Evolutionary conservation across 2,888 invertebrate genomes (phyloP).

Genomic region (Priocnemis perturbator): DNA sequence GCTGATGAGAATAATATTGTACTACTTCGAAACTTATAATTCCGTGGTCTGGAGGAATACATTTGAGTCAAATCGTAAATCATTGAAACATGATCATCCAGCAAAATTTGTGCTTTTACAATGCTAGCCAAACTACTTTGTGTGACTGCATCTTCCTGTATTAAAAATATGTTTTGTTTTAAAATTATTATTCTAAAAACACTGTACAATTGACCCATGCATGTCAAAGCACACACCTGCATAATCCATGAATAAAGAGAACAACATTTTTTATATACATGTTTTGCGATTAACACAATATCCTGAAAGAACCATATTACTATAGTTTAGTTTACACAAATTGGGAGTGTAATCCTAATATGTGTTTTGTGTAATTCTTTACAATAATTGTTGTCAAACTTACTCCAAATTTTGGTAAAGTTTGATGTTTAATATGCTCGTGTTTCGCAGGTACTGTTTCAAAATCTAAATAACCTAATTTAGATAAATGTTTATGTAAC

Average conservation of each 20-base stretch:
- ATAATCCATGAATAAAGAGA: slow-evolving; percentile 29
- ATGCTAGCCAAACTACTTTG: slow-evolving; percentile 58
- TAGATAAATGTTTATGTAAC: slow-evolving; percentile 59
- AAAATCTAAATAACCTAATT: slow-evolving; percentile 67
- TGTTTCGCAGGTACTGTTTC: slow-evolving; percentile 52
- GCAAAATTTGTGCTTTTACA: slow-evolving; percentile 59
- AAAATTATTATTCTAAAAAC: neutral
- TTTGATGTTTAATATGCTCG: neutral
- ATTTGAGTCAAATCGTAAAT: slow-evolving; percentile 54
- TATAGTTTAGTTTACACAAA: too few species aligned
- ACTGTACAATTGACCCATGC: slow-evolving; percentile 4
- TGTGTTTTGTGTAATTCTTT: neutral
- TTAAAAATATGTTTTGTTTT: slow-evolving; percentile 13
- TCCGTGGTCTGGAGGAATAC: slow-evolving; percentile 28
- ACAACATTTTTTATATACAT: slow-evolving; percentile 24
- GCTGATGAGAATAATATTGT: neutral
- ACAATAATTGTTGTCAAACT: neutral
- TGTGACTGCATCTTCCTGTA: slow-evolving; percentile 47
- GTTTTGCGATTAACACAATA: slow-evolving; percentile 21
- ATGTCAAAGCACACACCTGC: slow-evolving; percentile 38
- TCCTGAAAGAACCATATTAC: slow-evolving; percentile 27
- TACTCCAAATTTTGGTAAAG: slow-evolving; percentile 16
- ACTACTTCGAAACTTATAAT: slow-evolving; percentile 19
- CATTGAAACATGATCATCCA: slow-evolving; percentile 65
- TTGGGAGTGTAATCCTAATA: neutral